Evolutionary conservation across 1,140 invertebrate species (phyloP).

Genomic region (Brachionus asplanchnoidis): DNA sequence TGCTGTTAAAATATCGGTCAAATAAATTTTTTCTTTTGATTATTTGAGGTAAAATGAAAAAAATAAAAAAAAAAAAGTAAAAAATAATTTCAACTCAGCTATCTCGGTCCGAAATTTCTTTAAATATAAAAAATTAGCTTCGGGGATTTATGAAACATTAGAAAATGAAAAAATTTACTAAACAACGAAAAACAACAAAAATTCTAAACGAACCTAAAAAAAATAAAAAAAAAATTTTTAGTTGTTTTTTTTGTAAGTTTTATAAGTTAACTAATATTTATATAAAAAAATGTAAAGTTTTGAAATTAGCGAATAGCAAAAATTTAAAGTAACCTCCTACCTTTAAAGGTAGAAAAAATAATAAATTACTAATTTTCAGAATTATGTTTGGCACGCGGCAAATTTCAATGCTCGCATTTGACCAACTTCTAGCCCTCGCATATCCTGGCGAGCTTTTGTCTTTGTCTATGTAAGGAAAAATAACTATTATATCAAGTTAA

Average conservation of each 20-base stretch:
- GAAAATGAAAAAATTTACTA: slow-evolving; percentile 27
- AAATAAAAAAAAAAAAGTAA: not conserved
- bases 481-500: not conserved
- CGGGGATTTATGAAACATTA: slow-evolving; percentile 3
- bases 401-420: not conserved
- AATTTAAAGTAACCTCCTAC: slow-evolving; percentile 27
- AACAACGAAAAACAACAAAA: not conserved
- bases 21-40: not conserved
- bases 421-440: not conserved
- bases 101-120: not conserved
- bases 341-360: slow-evolving; percentile 18
- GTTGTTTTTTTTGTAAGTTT: slow-evolving; percentile 11
- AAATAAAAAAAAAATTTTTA: not conserved
- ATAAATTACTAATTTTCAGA: slow-evolving; percentile 29
- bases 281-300: slow-evolving; percentile 21
- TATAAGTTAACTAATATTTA: slow-evolving; percentile 37
- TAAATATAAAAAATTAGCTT: not conserved
- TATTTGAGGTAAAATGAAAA: not conserved
- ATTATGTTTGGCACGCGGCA: not conserved
- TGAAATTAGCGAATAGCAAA: not conserved
- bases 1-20: not conserved
- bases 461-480: not conserved
- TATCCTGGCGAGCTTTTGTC: not conserved
- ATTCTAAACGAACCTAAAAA: not conserved
- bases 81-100: not conserved